Evolutionary conservation across 2,888 invertebrate genomes (phyloP).

Genomic region (Lapara coniferarum): DNA sequence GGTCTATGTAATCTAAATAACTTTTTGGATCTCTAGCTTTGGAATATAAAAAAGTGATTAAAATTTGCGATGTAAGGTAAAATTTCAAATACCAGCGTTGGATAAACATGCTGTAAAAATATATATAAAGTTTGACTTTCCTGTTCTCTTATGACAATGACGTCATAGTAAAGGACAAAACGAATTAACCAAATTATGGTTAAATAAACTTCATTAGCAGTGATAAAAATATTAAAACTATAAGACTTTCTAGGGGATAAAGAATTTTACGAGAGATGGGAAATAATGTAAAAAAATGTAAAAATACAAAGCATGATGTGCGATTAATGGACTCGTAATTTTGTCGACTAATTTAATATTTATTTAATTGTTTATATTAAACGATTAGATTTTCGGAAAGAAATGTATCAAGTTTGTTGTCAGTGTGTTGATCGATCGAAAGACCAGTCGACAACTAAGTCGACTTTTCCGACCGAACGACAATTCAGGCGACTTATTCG

Average conservation of each 20-base stretch:
- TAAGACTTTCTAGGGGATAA: no score
- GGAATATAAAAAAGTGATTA: neutral
- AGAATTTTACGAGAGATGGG: neutral
- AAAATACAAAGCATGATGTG: neutral
- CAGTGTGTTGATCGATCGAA: neutral
- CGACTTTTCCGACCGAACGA: neutral
- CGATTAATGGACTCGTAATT: neutral
- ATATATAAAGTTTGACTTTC: no score
- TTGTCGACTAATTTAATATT: slow-evolving; percentile 11
- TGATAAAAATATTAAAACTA: no score
- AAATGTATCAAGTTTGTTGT: slow-evolving; percentile 29
- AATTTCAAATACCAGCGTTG: neutral
- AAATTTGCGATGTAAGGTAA: no score
- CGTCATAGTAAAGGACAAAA: no score
- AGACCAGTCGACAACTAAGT: no score
- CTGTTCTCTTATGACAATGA: no score
- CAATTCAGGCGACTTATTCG: neutral
- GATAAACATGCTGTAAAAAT: no score
- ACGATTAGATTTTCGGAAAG: slow-evolving; percentile 27
- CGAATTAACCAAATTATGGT: no score
- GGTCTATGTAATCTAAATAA: no score
- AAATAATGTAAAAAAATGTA: neutral
- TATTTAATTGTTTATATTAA: slow-evolving; percentile 18
- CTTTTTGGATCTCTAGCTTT: no score
- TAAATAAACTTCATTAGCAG: no score